Percentiles rank a stretch among this genome's conserved stretches.
phyloP scores from a whole-genome alignment of 64 coral and sea anemone species.

The Cladopsammia gracilis region DNA sequence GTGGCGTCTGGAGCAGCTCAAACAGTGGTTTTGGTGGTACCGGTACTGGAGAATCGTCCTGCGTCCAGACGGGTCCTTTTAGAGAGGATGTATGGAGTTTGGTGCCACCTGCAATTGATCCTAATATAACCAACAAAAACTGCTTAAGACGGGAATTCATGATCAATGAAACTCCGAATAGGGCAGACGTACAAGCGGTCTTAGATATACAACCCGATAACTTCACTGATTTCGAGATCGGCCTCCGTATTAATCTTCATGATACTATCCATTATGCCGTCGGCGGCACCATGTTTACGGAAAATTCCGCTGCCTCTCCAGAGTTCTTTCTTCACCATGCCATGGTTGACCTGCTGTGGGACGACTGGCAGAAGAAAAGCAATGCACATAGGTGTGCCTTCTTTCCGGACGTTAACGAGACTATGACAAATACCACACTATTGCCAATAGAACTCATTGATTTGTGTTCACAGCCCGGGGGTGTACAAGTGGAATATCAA shows the following conservation, averaged over 20 bases:
- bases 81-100: conserved; percentile 19
- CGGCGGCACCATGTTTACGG: conserved; percentile 38
- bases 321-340: conserved; percentile 74
- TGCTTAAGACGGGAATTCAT: conserved; percentile 48
- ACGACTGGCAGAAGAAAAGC: conserved; percentile 57
- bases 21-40: conserved; percentile 55
- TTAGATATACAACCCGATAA: neutral
- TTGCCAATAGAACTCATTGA: neutral
- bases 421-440: neutral
- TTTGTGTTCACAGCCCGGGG: neutral
- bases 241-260: neutral
- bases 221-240: neutral
- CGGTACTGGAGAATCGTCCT: neutral
- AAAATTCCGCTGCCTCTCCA: conserved; percentile 35
- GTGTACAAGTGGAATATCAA: neutral
- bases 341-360: conserved; percentile 58
- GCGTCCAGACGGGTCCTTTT: conserved; percentile 66
- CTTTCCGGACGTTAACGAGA: neutral
- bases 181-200: neutral
- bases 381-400: neutral
- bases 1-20: conserved; percentile 33
- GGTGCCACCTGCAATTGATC: neutral
- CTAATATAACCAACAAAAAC: neutral
- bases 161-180: neutral
- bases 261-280: conserved; percentile 36